Evolutionary conservation across 2,797 vertebrate species (phyloP).

Genomic region (Siniperca obscura): DNA sequence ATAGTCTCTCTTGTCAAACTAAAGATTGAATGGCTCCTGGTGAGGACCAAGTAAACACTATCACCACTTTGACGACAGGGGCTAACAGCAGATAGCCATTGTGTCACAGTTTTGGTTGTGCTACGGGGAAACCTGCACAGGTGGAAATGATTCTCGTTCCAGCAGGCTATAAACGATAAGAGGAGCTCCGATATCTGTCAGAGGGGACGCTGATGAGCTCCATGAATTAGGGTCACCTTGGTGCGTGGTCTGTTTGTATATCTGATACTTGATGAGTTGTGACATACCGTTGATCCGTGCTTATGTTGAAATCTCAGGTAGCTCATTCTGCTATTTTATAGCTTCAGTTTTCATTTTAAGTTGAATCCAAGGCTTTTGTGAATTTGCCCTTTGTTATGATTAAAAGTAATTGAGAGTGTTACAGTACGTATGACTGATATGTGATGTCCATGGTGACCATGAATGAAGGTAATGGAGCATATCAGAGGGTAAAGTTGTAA

Average conservation of each 20-base stretch:
- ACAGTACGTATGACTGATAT: slow-evolving; percentile 46
- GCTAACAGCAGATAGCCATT: slow-evolving; percentile 43
- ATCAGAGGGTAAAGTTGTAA: slow-evolving; percentile 78
- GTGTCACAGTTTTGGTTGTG: slow-evolving; percentile 47
- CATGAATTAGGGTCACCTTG: slow-evolving; percentile 75
- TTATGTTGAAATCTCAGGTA: slow-evolving; percentile 19
- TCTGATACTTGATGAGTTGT: slow-evolving; percentile 47
- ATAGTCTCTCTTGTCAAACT: slow-evolving; percentile 22
- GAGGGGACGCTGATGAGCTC: slow-evolving; percentile 60
- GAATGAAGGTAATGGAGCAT: slow-evolving; percentile 71
- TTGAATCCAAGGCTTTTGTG: slow-evolving; percentile 2
- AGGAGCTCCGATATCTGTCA: slow-evolving; percentile 57
- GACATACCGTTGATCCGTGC: slow-evolving; percentile 11
- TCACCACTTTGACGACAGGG: slow-evolving; percentile 29
- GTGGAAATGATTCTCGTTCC: slow-evolving; percentile 48
- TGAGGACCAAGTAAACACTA: slow-evolving; percentile 36
- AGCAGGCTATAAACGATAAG: slow-evolving; percentile 51
- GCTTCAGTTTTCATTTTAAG: slow-evolving; percentile 11
- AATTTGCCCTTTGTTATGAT: slow-evolving; percentile 40
- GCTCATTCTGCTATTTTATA: neutral
- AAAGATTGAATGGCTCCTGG: slow-evolving; percentile 29
- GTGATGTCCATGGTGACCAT: slow-evolving; percentile 54
- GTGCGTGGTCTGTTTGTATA: slow-evolving; percentile 57
- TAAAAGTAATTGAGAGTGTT: slow-evolving; percentile 44
- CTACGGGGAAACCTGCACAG: slow-evolving; percentile 37